Percentiles rank a stretch among this genome's conserved stretches.
Evolutionary conservation across 1,140 invertebrate species (phyloP).

Genomic region (Leptinotarsa defecta): DNA sequence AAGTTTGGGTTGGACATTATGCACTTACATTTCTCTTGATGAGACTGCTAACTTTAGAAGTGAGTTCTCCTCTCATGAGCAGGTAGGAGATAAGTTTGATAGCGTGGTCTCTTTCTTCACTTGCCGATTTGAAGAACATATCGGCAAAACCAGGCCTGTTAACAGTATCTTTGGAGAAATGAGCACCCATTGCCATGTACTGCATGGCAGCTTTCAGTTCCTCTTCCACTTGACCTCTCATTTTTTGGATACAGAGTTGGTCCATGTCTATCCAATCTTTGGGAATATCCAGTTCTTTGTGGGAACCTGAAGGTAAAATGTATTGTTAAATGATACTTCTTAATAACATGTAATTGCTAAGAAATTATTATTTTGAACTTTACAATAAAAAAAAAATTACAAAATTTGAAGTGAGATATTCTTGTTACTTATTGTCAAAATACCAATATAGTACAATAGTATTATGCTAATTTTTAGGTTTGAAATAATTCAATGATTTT

Average conservation of each 20-base stretch:
- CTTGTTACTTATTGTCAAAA: background rate
- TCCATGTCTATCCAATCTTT: conserved; percentile 71
- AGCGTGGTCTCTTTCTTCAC: conserved; percentile 88
- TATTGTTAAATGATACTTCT: no score
- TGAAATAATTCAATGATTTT: no score
- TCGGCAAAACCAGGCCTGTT: conserved; percentile 90
- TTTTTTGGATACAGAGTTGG: conserved; percentile 63
- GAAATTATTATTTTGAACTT: background rate
- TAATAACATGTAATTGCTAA: background rate
- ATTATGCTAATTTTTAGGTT: no score
- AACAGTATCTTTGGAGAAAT: conserved; percentile 77
- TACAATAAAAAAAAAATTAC: background rate
- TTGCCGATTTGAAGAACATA: conserved; percentile 82
- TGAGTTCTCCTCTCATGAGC: conserved; percentile 82
- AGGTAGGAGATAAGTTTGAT: conserved; percentile 89
- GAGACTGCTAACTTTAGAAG: conserved; percentile 66
- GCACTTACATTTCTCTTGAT: conserved; percentile 58
- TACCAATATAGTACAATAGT: no score
- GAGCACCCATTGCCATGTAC: conserved; percentile 84
- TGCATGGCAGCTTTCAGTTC: conserved; percentile 80
- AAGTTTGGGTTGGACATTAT: no score
- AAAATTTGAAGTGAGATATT: background rate
- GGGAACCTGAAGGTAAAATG: conserved; percentile 53
- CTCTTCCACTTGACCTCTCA: conserved; percentile 73
- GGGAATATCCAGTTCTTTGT: conserved; percentile 58